Evolutionary conservation across 1,140 invertebrate species (phyloP), one percentile per base, ranked within the genome.

Genomic region (Andricus grossulariae): DNA sequence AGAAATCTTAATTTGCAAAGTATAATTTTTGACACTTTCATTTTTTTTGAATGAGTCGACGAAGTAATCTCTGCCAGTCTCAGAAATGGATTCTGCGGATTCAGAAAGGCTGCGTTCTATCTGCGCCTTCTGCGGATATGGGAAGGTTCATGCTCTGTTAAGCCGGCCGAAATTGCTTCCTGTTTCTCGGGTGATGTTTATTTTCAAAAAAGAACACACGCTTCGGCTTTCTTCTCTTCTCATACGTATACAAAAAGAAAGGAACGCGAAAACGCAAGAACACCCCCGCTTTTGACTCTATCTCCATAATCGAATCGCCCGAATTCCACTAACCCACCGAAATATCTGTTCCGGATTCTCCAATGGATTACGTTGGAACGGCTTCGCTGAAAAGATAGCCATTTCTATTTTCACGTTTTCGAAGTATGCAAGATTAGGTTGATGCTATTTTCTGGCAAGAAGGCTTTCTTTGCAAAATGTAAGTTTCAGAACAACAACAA

Each of bases 171-270:
- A 32, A 66, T 66, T 66, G 60, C 60, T 66, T 66, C 60, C 32
- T 66, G 13, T 66, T 66, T 66, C 60, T 66, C 21, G 13, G 25
- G 32, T 66, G 60, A 66, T 66, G 45, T 66, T 66, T 66, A 66
- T 39, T 66, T 66, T 66, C 13, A 13, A 32, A 66, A 66, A 66
- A 66, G 25, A 15, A 66, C 32, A 39, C 8, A n/a, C 32, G 39
- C 16, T 66, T 3, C 16, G 32, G 60, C 13, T 66, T 66, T 45
- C 16, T 16, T 60, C n/a, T n/a, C 16, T 66, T 16, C 25, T 45
- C 19, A 6, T 54, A 18, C 39, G 39, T 45, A 7, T 10, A 66
- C 16, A 25, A 8, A 12, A 21, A 60, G 15, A 25, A 15, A 60
- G 11, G 25, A 39, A 66, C 25, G 60, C 60, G 57, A 66, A 39